Percentiles rank a stretch among this genome's conserved stretches.
Evolutionary conservation across 2,113 vertebrate genomes (phyloP).

Genomic region (Scomber japonicus): DNA sequence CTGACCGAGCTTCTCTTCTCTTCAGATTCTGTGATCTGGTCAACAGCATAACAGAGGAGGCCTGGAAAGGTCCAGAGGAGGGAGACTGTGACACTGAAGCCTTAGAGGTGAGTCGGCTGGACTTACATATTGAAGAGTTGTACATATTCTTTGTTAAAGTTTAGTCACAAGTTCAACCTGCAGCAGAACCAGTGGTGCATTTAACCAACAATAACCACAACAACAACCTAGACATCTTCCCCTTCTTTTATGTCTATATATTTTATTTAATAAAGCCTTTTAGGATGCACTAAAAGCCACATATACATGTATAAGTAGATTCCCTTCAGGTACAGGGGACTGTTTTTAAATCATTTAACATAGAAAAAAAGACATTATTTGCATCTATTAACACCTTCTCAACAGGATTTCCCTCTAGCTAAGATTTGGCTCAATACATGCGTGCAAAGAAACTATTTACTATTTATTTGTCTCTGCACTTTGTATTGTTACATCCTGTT

Average conservation of each 20-base stretch:
- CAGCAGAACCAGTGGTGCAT: neutral
- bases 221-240: no score
- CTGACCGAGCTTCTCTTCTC: constrained; percentile 25
- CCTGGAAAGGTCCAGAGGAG: constrained; percentile 91
- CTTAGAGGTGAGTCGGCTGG: constrained; percentile 88
- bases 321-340: neutral
- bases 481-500: constrained; percentile 55
- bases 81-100: constrained; percentile 92
- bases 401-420: no score
- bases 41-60: constrained; percentile 94
- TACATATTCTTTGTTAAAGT: no score
- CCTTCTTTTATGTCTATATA: neutral
- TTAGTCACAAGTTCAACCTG: neutral
- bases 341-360: no score
- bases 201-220: no score
- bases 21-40: constrained; percentile 96
- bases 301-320: neutral
- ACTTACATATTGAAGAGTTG: neutral
- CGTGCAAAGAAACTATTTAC: neutral
- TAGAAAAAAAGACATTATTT: no score
- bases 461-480: neutral
- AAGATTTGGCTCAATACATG: neutral
- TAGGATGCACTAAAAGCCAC: neutral
- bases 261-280: neutral
- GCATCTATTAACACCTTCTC: no score